Percentiles rank a stretch among this genome's conserved stretches.
Conservation (phyloP, 2,888 invertebrate genomes). For the Lasioglossum calceatum region DNA sequence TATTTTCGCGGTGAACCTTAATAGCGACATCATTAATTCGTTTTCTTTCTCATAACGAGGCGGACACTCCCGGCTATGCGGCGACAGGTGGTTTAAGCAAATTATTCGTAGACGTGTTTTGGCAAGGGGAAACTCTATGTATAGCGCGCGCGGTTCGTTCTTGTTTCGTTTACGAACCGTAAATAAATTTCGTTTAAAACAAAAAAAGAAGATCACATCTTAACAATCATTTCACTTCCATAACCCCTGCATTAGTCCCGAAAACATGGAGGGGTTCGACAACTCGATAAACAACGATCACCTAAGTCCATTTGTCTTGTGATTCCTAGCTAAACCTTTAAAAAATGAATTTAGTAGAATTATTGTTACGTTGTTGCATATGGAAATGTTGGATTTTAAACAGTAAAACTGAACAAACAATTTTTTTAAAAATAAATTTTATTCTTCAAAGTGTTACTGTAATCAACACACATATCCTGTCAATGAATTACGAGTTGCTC, state of each 20-base stretch:
- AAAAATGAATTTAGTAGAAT: background rate
- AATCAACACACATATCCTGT: no score
- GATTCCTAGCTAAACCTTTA: background rate
- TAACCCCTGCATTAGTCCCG: background rate
- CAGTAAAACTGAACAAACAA: background rate
- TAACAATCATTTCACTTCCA: background rate
- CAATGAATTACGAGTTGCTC: no score
- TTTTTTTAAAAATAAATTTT: no score
- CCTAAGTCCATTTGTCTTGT: background rate
- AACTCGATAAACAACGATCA: background rate
- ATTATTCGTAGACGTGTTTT: constrained; percentile 61
- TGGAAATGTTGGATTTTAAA: background rate
- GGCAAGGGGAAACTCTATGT: constrained; percentile 56
- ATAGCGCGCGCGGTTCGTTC: constrained; percentile 46
- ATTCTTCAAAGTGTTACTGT: no score
- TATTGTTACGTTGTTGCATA: background rate
- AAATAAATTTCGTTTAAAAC: constrained; percentile 21
- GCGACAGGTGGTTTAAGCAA: constrained; percentile 58
- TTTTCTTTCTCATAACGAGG: constrained; percentile 60
- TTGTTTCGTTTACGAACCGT: constrained; percentile 43
- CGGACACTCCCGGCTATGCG: constrained; percentile 51
- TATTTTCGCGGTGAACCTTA: constrained; percentile 55
- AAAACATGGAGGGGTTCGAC: background rate
- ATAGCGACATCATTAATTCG: constrained; percentile 62
- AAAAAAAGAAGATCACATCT: background rate